phyloP scores from a whole-genome alignment of 2,888 invertebrate genomes.

The Matsumyia berberina region DNA sequence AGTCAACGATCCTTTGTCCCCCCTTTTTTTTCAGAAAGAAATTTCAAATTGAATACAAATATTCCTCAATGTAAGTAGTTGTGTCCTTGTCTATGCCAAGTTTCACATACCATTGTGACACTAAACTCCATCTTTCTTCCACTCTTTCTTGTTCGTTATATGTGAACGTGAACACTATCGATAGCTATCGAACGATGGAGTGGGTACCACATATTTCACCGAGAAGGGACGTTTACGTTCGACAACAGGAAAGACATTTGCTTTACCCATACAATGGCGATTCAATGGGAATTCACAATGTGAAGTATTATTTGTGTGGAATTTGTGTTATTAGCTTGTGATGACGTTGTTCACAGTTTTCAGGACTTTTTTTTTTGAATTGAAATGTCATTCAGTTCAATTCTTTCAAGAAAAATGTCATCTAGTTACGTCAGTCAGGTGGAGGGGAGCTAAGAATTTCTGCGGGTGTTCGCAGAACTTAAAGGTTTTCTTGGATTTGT shows the following conservation, averaged over 20 bases:
- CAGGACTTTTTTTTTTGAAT: neutral
- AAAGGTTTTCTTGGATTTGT: too few species aligned
- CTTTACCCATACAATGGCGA: neutral
- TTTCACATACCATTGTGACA: constrained; percentile 14
- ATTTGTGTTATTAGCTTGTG: neutral
- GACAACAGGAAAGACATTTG: constrained; percentile 9
- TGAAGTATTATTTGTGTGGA: constrained; percentile 22
- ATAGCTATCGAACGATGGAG: neutral
- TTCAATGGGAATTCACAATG: constrained; percentile 37
- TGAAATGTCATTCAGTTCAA: neutral
- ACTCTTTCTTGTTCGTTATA: too few species aligned
- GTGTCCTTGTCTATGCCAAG: neutral
- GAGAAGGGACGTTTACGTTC: too few species aligned
- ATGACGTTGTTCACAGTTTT: neutral
- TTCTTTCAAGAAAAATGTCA: too few species aligned
- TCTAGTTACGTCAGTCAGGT: neutral
- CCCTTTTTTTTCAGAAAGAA: constrained; percentile 7
- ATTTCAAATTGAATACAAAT: constrained; percentile 45
- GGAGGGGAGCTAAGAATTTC: too few species aligned
- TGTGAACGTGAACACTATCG: neutral
- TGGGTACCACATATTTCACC: too few species aligned
- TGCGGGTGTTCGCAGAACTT: too few species aligned
- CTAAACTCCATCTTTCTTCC: neutral
- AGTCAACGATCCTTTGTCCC: constrained; percentile 40
- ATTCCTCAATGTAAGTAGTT: constrained; percentile 23